Evolutionary conservation across 2,113 vertebrate species (phyloP), one percentile per base, ranked within the genome.

Genomic region (Onychorhynchus coronatus): DNA sequence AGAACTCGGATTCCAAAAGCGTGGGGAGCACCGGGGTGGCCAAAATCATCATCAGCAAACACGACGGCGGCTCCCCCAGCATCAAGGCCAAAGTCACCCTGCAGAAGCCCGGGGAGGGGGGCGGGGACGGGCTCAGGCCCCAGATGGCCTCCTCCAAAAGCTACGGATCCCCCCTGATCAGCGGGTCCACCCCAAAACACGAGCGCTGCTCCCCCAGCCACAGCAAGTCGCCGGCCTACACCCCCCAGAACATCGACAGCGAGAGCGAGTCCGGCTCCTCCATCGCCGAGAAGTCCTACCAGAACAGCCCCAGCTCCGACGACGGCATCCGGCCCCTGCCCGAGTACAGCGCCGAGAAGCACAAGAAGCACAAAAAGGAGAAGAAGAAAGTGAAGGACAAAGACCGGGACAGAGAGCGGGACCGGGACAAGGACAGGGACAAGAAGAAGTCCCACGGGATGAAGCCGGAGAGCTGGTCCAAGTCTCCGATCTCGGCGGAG

Each of bases 301-400:
- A 99, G 97, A 99, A 99, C 97, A 99, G 99, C 95, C 99, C 99
- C 80, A 99, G 99, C 97, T 99, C 99, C 2, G 99, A 99, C 20
- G 99, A 99, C 3, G 99, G 99, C 96, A 98, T 99, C 90, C 95
- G 98, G 85, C 98, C 98, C 49, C 97, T 99, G 95, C 98, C 99
- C 1, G 98, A 99, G 30, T 99, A 99, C 79, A 98, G 99, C 52
- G 98, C 99, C 12, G 99, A 99, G 94, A 99, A 99, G 70, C 99
- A 99, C 97, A 99, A 99, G 97, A 99, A 99, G 90, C 99, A 99
- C 98, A 99, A 99, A 97, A 99, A 99, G 83, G 99, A 99, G 94
- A 99, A 99, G 97, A 99, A 99, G 88, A 99, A 99, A 96, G 98
- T 99, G 71, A 99, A 99, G 39, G 99, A 99, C 86, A 98, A 98